Conservation (phyloP, 2,113 vertebrate genomes). For the Anoplopoma fimbria region DNA sequence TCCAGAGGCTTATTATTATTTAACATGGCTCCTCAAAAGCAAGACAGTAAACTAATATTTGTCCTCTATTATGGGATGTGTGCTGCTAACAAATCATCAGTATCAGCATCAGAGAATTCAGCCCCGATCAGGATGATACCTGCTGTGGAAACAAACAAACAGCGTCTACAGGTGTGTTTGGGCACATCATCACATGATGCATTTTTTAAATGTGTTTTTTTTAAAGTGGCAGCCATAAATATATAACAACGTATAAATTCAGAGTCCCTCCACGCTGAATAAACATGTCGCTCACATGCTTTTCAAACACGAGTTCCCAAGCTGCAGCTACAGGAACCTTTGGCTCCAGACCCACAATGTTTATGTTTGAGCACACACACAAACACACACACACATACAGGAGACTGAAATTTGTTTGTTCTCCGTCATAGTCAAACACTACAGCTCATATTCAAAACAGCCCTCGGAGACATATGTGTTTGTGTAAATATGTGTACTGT, state of each 20-base stretch:
- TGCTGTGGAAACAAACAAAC: background rate
- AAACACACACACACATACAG: slow-evolving; percentile 3
- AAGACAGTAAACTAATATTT: background rate
- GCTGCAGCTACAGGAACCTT: slow-evolving; percentile 21
- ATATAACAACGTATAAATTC: background rate
- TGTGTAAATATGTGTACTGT: slow-evolving; percentile 53
- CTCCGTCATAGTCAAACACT: slow-evolving; percentile 25
- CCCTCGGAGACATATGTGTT: slow-evolving; percentile 12
- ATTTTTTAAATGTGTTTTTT: background rate
- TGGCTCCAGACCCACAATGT: background rate
- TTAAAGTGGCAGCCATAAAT: too few relatives aligned
- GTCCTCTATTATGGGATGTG: background rate
- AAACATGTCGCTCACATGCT: slow-evolving; percentile 14
- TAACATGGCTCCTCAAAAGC: background rate
- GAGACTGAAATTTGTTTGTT: slow-evolving; percentile 18
- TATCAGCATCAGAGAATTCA: background rate
- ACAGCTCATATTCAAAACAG: background rate
- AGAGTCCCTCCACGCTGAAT: background rate
- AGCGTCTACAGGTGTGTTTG: background rate
- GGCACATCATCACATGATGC: background rate
- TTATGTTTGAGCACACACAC: slow-evolving; percentile 20
- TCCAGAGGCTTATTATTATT: background rate
- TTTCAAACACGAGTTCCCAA: slow-evolving; percentile 39
- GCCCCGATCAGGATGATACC: too few relatives aligned
- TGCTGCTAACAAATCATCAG: background rate